These are phyloP conservation scores for Dendropsophus ebraccatus DNA, from an alignment of 2,113 vertebrate genomes.

Conservation along the genomic window DNA sequence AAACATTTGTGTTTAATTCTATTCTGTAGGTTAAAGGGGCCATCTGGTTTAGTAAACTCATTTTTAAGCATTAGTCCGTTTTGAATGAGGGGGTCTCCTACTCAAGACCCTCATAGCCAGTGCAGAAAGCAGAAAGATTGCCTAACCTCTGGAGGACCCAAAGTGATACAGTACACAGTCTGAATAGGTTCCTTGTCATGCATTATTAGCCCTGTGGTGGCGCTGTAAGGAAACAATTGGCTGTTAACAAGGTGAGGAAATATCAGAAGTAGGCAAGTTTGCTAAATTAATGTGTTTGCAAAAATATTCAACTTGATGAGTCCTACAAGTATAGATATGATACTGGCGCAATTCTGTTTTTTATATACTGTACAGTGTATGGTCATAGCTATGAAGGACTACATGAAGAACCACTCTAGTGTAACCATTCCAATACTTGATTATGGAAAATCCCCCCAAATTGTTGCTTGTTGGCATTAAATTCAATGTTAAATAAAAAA, in stretches of 20 bases:
- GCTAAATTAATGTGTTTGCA: no score
- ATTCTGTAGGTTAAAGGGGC: neutral
- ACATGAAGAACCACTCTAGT: no score
- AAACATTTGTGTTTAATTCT: neutral
- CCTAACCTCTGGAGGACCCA: neutral
- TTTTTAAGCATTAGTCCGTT: neutral
- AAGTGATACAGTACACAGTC: neutral
- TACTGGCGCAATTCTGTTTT: no score
- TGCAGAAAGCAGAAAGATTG: neutral
- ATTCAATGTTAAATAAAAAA: no score
- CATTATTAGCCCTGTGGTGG: neutral
- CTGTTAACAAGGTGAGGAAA: no score
- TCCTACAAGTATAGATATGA: no score
- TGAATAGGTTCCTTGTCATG: neutral
- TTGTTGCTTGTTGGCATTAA: no score
- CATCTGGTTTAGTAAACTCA: neutral
- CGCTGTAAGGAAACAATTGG: neutral
- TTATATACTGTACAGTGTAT: neutral
- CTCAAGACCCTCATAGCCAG: neutral
- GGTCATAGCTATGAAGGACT: no score
- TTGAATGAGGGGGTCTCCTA: neutral
- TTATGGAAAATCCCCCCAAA: no score
- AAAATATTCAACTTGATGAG: neutral
- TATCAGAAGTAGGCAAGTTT: no score
- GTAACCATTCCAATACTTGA: no score